Conservation (phyloP, 2,113 vertebrate species). For the Ranitomeya imitator region DNA sequence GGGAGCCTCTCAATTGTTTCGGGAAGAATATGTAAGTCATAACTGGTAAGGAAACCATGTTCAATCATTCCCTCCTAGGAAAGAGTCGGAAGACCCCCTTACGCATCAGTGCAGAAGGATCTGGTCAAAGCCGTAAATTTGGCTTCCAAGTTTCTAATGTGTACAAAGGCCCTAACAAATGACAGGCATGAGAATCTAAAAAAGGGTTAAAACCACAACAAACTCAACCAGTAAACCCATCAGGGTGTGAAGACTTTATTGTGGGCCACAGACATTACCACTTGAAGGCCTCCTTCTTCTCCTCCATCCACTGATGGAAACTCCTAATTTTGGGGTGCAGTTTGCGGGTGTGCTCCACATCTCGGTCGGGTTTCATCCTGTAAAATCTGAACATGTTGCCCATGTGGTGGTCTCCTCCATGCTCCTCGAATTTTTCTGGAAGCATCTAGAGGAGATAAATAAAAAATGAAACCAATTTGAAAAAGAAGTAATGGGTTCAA, state of each 20-base stretch:
- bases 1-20: too few species aligned
- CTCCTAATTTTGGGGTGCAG: conserved; percentile 69
- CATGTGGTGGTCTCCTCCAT: conserved; percentile 53
- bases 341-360: conserved; percentile 64
- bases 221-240: not conserved
- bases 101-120: too few species aligned
- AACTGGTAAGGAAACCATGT: too few species aligned
- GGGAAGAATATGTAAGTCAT: too few species aligned
- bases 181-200: not conserved
- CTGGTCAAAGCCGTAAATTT: too few species aligned
- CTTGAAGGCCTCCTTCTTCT: conserved; percentile 61
- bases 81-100: too few species aligned
- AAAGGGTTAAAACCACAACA: not conserved
- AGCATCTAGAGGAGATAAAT: conserved; percentile 62
- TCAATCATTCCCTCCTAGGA: too few species aligned
- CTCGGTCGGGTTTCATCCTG: conserved; percentile 62
- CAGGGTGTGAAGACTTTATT: not conserved
- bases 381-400: conserved; percentile 73
- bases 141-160: not conserved
- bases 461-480: not conserved
- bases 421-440: conserved; percentile 64
- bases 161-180: not conserved
- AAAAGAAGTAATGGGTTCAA: not conserved
- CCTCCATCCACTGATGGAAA: conserved; percentile 66
- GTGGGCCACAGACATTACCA: not conserved